Conservation (phyloP, 2,888 invertebrate genomes). For the Folsomia candida region DNA sequence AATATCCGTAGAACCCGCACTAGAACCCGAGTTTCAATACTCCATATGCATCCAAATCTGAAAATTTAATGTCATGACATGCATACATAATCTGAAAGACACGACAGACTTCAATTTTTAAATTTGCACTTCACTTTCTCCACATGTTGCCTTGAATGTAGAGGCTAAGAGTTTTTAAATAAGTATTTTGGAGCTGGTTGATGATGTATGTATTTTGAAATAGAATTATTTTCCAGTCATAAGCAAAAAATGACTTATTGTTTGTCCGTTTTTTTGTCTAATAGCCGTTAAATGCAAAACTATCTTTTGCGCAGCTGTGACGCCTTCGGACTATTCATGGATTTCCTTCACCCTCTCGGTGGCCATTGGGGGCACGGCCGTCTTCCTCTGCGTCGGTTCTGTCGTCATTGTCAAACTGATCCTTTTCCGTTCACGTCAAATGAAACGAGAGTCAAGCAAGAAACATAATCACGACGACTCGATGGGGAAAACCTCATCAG, state of each 20-base stretch:
- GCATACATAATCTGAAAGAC: constrained; percentile 6
- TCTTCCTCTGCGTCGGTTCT: constrained; percentile 48
- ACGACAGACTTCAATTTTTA: background rate
- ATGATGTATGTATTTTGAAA: background rate
- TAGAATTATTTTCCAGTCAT: too few species aligned
- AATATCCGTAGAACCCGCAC: background rate
- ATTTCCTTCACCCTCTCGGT: constrained; percentile 50
- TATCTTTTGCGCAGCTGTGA: constrained; percentile 35
- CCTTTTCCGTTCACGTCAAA: constrained; percentile 43
- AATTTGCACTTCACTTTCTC: background rate
- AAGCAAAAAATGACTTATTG: background rate
- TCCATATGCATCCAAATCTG: constrained; percentile 3
- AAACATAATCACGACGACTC: constrained; percentile 41
- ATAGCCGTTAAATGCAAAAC: constrained; percentile 4
- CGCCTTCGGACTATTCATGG: constrained; percentile 48
- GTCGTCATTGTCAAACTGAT: constrained; percentile 46
- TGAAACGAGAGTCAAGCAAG: constrained; percentile 38
- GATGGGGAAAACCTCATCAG: constrained; percentile 34
- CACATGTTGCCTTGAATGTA: background rate
- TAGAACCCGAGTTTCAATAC: background rate
- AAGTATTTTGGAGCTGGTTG: background rate
- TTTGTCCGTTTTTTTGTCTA: background rate
- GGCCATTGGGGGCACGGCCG: constrained; percentile 47
- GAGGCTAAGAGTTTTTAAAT: background rate
- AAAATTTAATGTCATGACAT: constrained; percentile 12